phyloP scores from a whole-genome alignment of 1,140 invertebrate species.

The Heliconius nattereri region DNA sequence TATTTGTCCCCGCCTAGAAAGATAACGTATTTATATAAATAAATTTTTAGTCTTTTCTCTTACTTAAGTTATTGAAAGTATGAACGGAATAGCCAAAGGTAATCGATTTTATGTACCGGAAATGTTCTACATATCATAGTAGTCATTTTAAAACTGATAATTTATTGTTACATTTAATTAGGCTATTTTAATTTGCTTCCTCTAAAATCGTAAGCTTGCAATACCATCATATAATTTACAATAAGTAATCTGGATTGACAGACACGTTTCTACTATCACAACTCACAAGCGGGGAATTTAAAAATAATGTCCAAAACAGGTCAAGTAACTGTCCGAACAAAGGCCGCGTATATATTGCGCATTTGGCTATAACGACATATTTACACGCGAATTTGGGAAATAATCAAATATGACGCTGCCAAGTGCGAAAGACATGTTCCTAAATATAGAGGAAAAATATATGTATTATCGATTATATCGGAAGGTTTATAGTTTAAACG shows the following conservation, averaged over 20 bases:
- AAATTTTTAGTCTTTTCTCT: not conserved
- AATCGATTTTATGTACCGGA: no score
- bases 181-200: not conserved
- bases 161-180: not conserved
- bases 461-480: not conserved
- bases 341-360: constrained; percentile 26
- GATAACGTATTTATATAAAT: no score
- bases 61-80: not conserved
- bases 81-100: no score
- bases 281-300: not conserved
- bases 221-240: no score
- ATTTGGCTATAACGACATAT: constrained; percentile 34
- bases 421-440: constrained; percentile 29
- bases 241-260: not conserved
- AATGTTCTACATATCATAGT: no score
- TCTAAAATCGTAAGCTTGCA: not conserved
- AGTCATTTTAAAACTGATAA: no score
- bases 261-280: not conserved
- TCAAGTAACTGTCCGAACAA: constrained; percentile 6
- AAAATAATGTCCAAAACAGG: constrained; percentile 7
- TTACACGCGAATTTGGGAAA: constrained; percentile 34
- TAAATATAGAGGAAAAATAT: constrained; percentile 15
- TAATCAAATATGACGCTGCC: constrained; percentile 34
- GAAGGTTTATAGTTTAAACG: not conserved
- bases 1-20: not conserved